Conservation (phyloP, 2,113 vertebrate genomes). For the Canis aureus region DNA sequence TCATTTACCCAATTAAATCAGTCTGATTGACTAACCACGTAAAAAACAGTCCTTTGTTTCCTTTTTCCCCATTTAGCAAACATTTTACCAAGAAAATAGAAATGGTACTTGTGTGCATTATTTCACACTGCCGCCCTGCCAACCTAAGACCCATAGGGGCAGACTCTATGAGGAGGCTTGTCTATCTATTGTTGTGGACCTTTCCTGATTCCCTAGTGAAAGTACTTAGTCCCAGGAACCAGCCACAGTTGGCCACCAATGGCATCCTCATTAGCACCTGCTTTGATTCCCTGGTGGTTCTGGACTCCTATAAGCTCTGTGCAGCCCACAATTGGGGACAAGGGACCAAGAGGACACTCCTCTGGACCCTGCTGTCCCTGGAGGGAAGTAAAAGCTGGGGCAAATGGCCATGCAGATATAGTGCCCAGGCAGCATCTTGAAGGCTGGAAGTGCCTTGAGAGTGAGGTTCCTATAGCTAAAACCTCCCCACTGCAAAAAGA, state of each 20-base stretch:
- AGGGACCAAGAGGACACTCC: rapidly evolving
- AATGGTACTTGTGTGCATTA: rapidly evolving
- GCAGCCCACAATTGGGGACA: rapidly evolving
- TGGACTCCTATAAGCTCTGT: not conserved
- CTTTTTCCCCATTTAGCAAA: not conserved
- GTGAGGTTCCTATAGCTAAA: not conserved
- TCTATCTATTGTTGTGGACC: rapidly evolving
- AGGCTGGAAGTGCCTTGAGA: not conserved
- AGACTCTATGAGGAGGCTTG: not conserved
- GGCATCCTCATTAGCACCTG: not conserved
- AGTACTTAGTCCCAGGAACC: not conserved
- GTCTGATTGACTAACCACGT: too few species aligned
- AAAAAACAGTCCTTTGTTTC: too few species aligned
- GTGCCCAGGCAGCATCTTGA: not conserved
- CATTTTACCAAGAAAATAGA: not conserved
- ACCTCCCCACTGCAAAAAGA: not conserved
- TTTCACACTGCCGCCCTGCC: too few species aligned
- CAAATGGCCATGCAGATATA: rapidly evolving
- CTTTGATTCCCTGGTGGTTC: not conserved
- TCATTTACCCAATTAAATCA: not conserved
- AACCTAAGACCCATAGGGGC: not conserved
- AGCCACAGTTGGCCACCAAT: rapidly evolving
- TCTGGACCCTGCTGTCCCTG: not conserved
- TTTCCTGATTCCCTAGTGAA: too few species aligned
- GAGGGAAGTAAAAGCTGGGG: too few species aligned